Evolutionary conservation across 2,797 vertebrate genomes (phyloP).

Genomic region (Acanthopagrus latus): DNA sequence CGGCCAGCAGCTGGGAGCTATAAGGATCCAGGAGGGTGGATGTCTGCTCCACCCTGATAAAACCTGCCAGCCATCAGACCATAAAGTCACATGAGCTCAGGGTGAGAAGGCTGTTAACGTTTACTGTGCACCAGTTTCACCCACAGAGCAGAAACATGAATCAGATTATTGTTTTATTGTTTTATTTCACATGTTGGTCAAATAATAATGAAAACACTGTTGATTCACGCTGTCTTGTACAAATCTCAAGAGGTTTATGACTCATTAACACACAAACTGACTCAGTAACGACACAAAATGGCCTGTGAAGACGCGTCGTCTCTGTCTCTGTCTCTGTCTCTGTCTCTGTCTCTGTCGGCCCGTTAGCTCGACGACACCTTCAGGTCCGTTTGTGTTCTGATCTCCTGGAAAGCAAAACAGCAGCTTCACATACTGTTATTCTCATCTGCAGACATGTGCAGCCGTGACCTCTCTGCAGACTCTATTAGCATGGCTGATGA

Average conservation of each 20-base stretch:
- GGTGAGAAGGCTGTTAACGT: no score
- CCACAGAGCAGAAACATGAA: no score
- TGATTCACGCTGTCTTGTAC: no score
- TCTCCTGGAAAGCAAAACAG: slow-evolving; percentile 6
- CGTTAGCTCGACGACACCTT: no score
- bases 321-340: no score
- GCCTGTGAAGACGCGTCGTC: not conserved
- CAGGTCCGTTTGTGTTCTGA: not conserved
- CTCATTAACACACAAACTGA: not conserved
- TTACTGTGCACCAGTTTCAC: no score
- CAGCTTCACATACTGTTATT: slow-evolving; percentile 21
- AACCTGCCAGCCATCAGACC: not conserved
- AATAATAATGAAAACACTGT: no score
- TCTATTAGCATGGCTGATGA: slow-evolving; percentile 43
- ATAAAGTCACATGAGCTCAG: not conserved
- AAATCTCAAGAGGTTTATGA: no score
- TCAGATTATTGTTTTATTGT: no score
- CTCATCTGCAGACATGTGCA: slow-evolving; percentile 20
- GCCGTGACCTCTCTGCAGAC: slow-evolving; percentile 28
- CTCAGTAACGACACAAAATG: not conserved
- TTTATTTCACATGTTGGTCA: no score
- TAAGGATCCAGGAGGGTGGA: not conserved
- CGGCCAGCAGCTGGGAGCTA: not conserved
- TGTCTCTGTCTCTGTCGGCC: no score
- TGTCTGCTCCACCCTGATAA: slow-evolving; percentile 11